These are phyloP conservation scores for Pomatostomus ruficeps DNA, from an alignment of 2,113 vertebrate species.

Conservation along the genomic window DNA sequence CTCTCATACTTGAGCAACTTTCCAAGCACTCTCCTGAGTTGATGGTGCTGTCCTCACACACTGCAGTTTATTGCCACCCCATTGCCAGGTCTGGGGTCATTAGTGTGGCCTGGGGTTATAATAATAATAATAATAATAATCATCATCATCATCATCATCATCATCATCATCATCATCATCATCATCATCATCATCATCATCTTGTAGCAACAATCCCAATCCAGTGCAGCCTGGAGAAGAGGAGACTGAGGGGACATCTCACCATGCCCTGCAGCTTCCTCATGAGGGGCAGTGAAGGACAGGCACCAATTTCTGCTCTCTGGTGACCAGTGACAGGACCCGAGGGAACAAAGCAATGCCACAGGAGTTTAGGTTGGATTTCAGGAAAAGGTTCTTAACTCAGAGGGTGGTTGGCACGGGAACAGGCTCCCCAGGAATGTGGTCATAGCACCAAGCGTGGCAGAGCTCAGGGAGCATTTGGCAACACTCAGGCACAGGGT, in stretches of 20 bases:
- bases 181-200: too few relatives aligned
- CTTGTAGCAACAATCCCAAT: background rate
- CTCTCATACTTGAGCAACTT: background rate
- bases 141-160: too few relatives aligned
- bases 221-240: background rate
- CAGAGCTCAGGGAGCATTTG: background rate
- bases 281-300: background rate
- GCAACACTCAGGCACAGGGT: background rate
- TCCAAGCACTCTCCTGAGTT: background rate
- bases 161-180: too few relatives aligned
- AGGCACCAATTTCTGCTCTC: background rate
- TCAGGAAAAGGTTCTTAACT: background rate
- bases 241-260: background rate
- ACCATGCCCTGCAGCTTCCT: background rate
- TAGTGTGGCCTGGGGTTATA: background rate
- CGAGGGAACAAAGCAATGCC: background rate
- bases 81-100: background rate
- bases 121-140: too few relatives aligned
- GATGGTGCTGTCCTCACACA: background rate
- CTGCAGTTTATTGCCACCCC: background rate
- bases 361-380: background rate
- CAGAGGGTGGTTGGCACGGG: background rate
- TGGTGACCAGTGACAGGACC: background rate
- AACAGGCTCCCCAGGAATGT: background rate
- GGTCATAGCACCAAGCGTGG: too few relatives aligned